Conservation (phyloP, 2,888 invertebrate genomes). For the Pollenia labialis region DNA sequence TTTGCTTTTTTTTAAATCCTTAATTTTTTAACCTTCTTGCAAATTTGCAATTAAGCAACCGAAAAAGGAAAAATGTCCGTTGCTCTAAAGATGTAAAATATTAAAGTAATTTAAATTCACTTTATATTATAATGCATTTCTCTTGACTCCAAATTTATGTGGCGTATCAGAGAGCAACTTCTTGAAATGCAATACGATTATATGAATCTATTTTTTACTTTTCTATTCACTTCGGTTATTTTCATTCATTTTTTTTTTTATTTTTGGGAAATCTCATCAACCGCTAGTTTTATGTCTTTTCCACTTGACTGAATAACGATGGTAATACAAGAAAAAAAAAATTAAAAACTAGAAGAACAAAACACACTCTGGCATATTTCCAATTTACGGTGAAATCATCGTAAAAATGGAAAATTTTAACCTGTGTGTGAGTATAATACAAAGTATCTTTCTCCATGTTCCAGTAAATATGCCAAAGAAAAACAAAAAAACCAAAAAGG, state of each 20-base stretch:
- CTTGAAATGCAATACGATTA: slow-evolving; percentile 49
- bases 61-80: background rate
- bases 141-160: slow-evolving; percentile 38
- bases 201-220: slow-evolving; percentile 8
- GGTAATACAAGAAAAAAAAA: slow-evolving; percentile 38
- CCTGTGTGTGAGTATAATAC: background rate
- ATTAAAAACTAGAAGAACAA: slow-evolving; percentile 13
- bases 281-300: slow-evolving; percentile 71
- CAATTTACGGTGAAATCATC: slow-evolving; percentile 71
- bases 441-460: slow-evolving; percentile 11
- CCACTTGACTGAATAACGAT: slow-evolving; percentile 68
- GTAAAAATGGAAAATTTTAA: slow-evolving; percentile 22
- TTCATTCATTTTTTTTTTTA: slow-evolving; percentile 2
- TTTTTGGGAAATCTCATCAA: slow-evolving; percentile 67
- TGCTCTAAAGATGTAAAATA: background rate
- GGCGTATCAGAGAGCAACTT: slow-evolving; percentile 26
- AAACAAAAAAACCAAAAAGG: slow-evolving; percentile 30
- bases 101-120: slow-evolving; percentile 40
- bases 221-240: background rate
- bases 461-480: background rate
- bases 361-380: slow-evolving; percentile 64
- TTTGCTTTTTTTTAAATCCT: no score
- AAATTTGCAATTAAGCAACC: background rate
- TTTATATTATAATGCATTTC: slow-evolving; percentile 25
- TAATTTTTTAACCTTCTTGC: background rate